These are phyloP conservation scores for Henicopernis longicauda DNA, from an alignment of 2,113 vertebrate genomes.

Conservation along the genomic window DNA sequence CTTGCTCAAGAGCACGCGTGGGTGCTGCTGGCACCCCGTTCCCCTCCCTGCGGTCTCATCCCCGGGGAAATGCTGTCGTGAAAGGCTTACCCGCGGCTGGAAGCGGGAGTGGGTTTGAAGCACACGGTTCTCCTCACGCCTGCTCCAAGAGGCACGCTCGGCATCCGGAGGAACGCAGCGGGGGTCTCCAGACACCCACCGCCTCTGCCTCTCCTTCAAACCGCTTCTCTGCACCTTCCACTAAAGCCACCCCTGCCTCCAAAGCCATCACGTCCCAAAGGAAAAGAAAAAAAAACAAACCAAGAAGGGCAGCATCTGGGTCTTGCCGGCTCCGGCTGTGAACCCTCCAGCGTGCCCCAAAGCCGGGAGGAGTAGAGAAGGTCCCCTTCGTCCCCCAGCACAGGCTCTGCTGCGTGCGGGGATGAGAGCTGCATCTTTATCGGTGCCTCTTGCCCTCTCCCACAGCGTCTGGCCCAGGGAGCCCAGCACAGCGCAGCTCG, in stretches of 20 bases:
- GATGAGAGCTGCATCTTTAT: too few relatives aligned
- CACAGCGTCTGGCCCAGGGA: background rate
- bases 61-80: fast-evolving
- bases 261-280: background rate
- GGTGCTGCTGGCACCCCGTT: background rate
- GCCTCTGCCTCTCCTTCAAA: background rate
- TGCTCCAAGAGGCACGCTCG: fast-evolving
- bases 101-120: background rate
- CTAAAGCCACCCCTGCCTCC: fast-evolving
- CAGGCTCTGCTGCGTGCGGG: fast-evolving
- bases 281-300: background rate
- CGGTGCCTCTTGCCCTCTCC: background rate
- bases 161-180: fast-evolving
- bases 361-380: background rate
- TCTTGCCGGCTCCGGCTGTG: fast-evolving
- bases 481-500: fast-evolving
- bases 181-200: fast-evolving
- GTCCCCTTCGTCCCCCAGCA: fast-evolving
- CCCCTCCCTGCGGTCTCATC: background rate
- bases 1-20: background rate
- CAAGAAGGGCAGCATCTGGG: background rate
- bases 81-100: background rate
- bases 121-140: fast-evolving
- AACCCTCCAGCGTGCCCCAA: background rate
- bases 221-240: fast-evolving